Conservation (phyloP, 2,113 vertebrate genomes). For the Upupa epops region DNA sequence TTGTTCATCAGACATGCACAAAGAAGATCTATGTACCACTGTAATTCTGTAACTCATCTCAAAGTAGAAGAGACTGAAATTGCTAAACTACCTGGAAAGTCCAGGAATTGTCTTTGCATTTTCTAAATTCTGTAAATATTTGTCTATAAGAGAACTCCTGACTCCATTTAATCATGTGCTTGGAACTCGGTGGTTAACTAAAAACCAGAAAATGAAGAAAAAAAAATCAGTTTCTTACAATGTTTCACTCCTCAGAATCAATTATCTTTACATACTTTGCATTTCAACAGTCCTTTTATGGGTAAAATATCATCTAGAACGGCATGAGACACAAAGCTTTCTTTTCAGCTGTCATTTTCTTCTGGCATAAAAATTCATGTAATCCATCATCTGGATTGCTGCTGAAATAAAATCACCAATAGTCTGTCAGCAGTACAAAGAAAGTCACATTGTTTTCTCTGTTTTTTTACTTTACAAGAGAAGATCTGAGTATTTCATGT, state of each 20-base stretch:
- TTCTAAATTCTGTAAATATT: not conserved
- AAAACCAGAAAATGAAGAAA: slow-evolving; percentile 22
- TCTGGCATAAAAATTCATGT: slow-evolving; percentile 75
- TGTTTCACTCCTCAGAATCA: slow-evolving; percentile 2
- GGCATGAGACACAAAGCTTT: slow-evolving; percentile 43
- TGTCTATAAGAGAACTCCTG: not conserved
- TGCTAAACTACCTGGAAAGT: not conserved
- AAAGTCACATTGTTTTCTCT: slow-evolving; percentile 71
- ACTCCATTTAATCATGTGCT: not conserved
- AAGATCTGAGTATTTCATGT: slow-evolving; percentile 83
- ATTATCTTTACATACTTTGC: slow-evolving; percentile 24
- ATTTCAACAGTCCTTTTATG: slow-evolving; percentile 46
- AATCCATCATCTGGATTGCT: slow-evolving; percentile 76
- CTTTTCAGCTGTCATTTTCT: slow-evolving; percentile 69
- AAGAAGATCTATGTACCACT: not conserved
- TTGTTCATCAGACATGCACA: not conserved
- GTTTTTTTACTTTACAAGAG: slow-evolving; percentile 75
- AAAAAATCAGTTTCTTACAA: slow-evolving; percentile 1
- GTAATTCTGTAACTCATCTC: not conserved
- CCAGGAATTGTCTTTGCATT: not conserved
- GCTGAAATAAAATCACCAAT: slow-evolving; percentile 73
- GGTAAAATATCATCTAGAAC: slow-evolving; percentile 29
- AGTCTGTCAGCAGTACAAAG: slow-evolving; percentile 63
- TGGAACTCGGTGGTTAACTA: slow-evolving; percentile 8
- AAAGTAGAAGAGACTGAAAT: not conserved